phyloP scores from a whole-genome alignment of 2,797 vertebrate genomes.

The Rhinichthys osculus region DNA sequence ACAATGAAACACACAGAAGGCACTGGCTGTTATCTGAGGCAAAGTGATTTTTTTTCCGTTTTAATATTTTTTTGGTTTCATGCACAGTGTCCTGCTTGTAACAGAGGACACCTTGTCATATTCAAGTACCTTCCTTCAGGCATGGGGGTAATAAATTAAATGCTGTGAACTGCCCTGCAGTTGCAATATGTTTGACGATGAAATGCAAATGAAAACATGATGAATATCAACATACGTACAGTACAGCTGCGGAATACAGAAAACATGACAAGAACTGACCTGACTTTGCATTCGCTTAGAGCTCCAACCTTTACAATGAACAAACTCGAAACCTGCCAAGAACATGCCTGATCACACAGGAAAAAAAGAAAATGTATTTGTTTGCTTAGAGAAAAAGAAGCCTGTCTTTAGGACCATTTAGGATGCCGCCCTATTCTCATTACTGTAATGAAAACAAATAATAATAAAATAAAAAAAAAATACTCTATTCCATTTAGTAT shows the following conservation, averaged over 20 bases:
- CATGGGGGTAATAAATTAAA: constrained; percentile 84
- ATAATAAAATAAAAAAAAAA: neutral
- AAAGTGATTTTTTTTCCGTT: constrained; percentile 64
- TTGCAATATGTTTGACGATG: constrained; percentile 78
- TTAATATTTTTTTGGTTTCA: constrained; percentile 58
- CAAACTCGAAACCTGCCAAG: constrained; percentile 36
- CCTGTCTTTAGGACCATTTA: neutral
- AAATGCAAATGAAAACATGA: constrained; percentile 70
- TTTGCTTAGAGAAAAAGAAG: neutral
- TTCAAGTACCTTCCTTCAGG: constrained; percentile 80
- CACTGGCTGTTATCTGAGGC: constrained; percentile 59
- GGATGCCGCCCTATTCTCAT: neutral
- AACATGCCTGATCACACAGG: neutral
- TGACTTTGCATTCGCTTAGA: constrained; percentile 65
- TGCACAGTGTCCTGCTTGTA: constrained; percentile 76
- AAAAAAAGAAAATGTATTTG: neutral
- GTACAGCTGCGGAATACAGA: constrained; percentile 68
- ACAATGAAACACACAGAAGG: constrained; percentile 59
- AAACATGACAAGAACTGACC: constrained; percentile 66
- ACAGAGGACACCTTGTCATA: constrained; percentile 82
- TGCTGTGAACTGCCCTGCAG: constrained; percentile 87
- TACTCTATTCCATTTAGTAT: neutral
- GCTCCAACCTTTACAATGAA: constrained; percentile 50
- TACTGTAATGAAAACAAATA: constrained; percentile 22
- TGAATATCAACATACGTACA: constrained; percentile 69